A percentile compares a stretch with the other conserved stretches of the same genome.
Conservation (phyloP, 2,797 vertebrate genomes). For the Alauda arvensis region DNA sequence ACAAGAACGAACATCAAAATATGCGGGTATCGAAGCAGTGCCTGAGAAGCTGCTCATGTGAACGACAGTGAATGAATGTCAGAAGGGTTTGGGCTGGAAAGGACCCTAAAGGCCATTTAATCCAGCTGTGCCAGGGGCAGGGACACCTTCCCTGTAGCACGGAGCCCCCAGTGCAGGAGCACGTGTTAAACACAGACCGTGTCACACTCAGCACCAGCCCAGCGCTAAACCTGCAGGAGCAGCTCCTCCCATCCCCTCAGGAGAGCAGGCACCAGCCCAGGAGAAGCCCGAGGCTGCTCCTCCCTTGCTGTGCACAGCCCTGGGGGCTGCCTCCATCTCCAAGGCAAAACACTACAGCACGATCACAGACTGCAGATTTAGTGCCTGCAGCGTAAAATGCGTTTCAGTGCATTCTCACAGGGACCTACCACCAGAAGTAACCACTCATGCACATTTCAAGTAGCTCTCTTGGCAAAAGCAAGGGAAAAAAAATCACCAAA, state of each 20-base stretch:
- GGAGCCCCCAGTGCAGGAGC: neutral
- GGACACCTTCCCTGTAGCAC: rapidly evolving
- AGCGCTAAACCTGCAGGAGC: neutral
- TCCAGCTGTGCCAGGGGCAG: rapidly evolving
- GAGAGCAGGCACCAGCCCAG: rapidly evolving
- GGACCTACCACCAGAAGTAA: neutral
- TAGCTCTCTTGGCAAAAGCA: neutral
- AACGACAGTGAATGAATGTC: neutral
- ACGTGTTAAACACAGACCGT: neutral
- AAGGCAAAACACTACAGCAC: neutral
- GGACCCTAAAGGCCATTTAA: neutral
- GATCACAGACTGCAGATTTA: neutral
- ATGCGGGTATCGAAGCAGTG: neutral
- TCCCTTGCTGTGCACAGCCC: neutral
- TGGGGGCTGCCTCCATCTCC: neutral
- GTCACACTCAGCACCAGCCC: neutral
- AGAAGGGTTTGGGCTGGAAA: neutral
- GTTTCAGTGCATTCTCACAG: neutral
- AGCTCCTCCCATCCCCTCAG: neutral
- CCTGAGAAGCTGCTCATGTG: neutral
- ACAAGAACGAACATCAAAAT: neutral
- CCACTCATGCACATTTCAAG: neutral
- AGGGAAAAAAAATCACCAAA: neutral
- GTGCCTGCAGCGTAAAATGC: neutral
- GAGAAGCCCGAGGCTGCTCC: neutral